phyloP scores from a whole-genome alignment of 2,888 invertebrate genomes.

The Deilephila porcellus region DNA sequence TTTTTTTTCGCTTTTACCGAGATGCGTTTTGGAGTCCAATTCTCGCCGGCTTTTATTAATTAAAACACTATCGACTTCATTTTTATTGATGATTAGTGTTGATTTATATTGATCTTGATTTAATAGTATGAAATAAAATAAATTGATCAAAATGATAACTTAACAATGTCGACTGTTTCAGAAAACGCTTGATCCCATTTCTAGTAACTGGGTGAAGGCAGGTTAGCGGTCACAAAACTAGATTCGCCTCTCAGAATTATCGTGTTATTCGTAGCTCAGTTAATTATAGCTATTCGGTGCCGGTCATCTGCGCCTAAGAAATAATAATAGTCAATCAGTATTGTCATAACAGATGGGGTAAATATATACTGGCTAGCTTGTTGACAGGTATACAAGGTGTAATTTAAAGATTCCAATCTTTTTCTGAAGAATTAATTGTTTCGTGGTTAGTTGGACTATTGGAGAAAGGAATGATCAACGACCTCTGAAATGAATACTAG shows the following conservation, averaged over 20 bases:
- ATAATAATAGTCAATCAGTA: constrained; percentile 10
- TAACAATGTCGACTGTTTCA: neutral
- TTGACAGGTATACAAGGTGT: constrained; percentile 14
- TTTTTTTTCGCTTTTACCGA: constrained; percentile 35
- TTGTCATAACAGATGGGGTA: constrained; percentile 12
- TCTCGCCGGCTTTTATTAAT: neutral
- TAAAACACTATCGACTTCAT: neutral
- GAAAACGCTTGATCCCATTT: neutral
- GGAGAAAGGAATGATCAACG: no score
- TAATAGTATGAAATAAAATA: neutral
- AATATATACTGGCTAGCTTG: neutral
- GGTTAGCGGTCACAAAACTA: constrained; percentile 22
- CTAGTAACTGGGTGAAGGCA: neutral
- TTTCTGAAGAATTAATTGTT: neutral
- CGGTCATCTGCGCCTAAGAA: constrained; percentile 8
- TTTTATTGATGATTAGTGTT: constrained; percentile 17
- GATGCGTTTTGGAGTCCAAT: constrained; percentile 13
- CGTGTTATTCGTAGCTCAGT: constrained; percentile 8
- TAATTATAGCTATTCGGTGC: constrained; percentile 18
- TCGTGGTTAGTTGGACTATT: neutral
- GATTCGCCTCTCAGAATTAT: constrained; percentile 3
- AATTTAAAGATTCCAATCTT: constrained; percentile 12
- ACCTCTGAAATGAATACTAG: no score
- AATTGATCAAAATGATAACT: constrained; percentile 1
- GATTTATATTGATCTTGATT: constrained; percentile 5